Evolutionary conservation across 2,888 invertebrate genomes (phyloP).

Genomic region (Quadriops clusia): DNA sequence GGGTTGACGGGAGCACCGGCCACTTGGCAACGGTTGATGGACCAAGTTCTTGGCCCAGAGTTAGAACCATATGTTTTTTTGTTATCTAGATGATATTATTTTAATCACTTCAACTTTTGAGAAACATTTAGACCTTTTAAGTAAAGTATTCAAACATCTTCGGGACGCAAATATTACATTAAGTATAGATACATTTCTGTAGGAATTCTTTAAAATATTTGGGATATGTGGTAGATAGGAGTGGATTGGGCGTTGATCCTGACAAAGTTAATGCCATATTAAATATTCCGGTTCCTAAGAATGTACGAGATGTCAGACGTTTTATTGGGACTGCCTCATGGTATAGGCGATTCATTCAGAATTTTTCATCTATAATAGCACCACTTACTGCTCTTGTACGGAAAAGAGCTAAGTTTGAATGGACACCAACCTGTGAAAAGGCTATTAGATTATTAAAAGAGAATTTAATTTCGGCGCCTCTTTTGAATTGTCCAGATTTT

Average conservation of each 20-base stretch:
- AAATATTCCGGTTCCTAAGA: slow-evolving; percentile 19
- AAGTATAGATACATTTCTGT: slow-evolving; percentile 21
- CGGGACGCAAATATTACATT: slow-evolving; percentile 16
- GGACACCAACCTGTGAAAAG: slow-evolving; percentile 8
- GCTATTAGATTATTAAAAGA: slow-evolving; percentile 9
- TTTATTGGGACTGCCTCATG: slow-evolving; percentile 21
- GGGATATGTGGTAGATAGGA: slow-evolving; percentile 21
- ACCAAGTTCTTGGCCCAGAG: slow-evolving; percentile 20
- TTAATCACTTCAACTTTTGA: slow-evolving; percentile 16
- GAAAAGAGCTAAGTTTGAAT: slow-evolving; percentile 3
- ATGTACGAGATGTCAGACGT: slow-evolving; percentile 15
- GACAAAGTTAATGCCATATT: slow-evolving; percentile 12
- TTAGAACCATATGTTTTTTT: slow-evolving; percentile 14
- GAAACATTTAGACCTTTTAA: slow-evolving; percentile 15
- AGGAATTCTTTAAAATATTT: slow-evolving; percentile 18
- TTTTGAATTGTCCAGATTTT: slow-evolving; percentile 11
- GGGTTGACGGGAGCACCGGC: slow-evolving; percentile 22
- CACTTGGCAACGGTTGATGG: slow-evolving; percentile 23
- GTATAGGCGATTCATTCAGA: slow-evolving; percentile 5
- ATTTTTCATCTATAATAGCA: slow-evolving; percentile 5
- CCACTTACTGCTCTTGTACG: slow-evolving; percentile 6
- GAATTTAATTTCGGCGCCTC: slow-evolving; percentile 10
- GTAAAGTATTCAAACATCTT: slow-evolving; percentile 17
- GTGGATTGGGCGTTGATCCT: slow-evolving; percentile 16
- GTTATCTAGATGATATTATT: slow-evolving; percentile 22